phyloP scores from a whole-genome alignment of 2,797 vertebrate genomes.

The Premnoplex brunnescens region DNA sequence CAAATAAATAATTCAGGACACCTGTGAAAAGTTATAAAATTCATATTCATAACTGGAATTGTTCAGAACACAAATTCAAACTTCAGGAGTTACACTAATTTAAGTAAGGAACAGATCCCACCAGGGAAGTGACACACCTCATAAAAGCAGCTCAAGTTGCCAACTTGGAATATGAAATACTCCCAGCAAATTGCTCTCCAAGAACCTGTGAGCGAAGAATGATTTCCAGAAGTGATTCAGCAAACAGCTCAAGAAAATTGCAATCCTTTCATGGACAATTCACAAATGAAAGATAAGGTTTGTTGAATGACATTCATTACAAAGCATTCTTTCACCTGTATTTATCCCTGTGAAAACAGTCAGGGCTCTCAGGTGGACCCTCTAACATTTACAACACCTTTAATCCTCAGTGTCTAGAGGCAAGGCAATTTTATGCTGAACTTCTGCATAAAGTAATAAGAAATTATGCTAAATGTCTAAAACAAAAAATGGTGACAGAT shows the following conservation, averaged over 20 bases:
- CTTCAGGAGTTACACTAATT: not conserved
- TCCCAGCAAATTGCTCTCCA: slow-evolving; percentile 12
- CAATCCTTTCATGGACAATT: not conserved
- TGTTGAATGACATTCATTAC: slow-evolving; percentile 31
- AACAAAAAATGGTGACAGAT: not conserved
- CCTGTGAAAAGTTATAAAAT: not conserved
- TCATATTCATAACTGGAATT: not conserved
- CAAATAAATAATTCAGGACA: not conserved
- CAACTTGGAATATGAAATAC: slow-evolving; percentile 39
- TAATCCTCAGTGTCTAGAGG: not conserved
- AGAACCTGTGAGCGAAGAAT: slow-evolving; percentile 16
- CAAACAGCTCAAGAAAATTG: slow-evolving; percentile 37
- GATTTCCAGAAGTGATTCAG: slow-evolving; percentile 46
- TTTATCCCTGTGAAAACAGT: slow-evolving; percentile 33
- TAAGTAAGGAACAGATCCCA: not conserved
- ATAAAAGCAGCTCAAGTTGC: slow-evolving; percentile 22
- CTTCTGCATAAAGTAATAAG: not conserved
- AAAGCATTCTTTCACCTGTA: not conserved
- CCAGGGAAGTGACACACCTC: not conserved
- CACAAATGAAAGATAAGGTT: slow-evolving; percentile 5
- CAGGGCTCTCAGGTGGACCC: not conserved
- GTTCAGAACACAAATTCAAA: not conserved
- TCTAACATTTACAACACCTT: not conserved
- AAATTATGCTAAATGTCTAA: slow-evolving; percentile 8
- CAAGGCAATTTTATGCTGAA: not conserved